Conservation (phyloP, 2,888 invertebrate genomes). For the Siphlonurus alternatus region DNA sequence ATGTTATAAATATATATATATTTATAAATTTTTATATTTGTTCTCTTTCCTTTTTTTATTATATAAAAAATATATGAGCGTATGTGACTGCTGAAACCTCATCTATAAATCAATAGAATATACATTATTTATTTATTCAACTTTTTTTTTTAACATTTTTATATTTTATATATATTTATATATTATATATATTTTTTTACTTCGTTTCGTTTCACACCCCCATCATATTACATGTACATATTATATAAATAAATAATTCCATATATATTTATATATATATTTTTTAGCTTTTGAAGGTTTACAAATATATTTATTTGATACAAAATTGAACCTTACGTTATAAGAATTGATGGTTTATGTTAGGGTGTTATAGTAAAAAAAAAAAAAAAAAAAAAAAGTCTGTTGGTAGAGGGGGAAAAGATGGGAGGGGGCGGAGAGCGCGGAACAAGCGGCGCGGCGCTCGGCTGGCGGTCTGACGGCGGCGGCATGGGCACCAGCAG, state of each 20-base stretch:
- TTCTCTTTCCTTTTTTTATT: neutral
- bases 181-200: conserved; percentile 18
- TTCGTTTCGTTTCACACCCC: conserved; percentile 22
- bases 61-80: neutral
- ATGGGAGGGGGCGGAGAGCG: neutral
- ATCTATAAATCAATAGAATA: conserved; percentile 21
- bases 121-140: conserved; percentile 11
- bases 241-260: conserved; percentile 22
- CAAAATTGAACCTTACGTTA: neutral
- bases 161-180: conserved; percentile 13
- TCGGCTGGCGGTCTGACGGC: conserved; percentile 10
- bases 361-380: conserved; percentile 7
- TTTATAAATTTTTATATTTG: neutral
- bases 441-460: conserved; percentile 14
- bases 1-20: neutral
- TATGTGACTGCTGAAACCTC: conserved; percentile 12
- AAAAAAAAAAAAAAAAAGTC: neutral
- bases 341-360: neutral
- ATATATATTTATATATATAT: too few species aligned
- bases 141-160: neutral
- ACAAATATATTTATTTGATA: too few species aligned
- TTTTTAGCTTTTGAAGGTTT: neutral
- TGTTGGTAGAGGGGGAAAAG: neutral
- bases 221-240: conserved; percentile 22
- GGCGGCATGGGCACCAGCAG: neutral